Evolutionary conservation across 2,797 vertebrate genomes (phyloP).

Genomic region (Schizopygopsis malacanthus): DNA sequence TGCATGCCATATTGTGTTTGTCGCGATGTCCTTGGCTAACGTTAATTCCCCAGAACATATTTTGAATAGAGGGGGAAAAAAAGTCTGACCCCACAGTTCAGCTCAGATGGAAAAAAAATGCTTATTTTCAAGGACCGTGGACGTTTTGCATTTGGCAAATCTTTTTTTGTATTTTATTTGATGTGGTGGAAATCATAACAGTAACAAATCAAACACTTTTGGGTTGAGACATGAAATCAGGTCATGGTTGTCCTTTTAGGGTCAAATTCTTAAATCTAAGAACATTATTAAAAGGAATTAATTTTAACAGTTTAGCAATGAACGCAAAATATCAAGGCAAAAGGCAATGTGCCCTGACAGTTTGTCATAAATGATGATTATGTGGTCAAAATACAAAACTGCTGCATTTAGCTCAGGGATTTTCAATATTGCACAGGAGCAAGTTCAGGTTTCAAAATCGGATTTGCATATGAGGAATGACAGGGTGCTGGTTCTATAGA

Average conservation of each 20-base stretch:
- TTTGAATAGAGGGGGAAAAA: slow-evolving; percentile 47
- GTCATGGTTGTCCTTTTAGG: slow-evolving; percentile 4
- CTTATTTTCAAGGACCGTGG: background rate
- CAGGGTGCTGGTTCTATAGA: slow-evolving; percentile 80
- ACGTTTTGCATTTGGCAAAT: background rate
- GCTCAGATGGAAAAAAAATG: slow-evolving; percentile 15
- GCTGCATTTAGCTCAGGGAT: background rate
- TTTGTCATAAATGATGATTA: slow-evolving; percentile 7
- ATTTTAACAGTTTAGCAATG: background rate
- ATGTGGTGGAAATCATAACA: background rate
- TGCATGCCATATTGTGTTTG: slow-evolving; percentile 58
- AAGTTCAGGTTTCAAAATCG: slow-evolving; percentile 50
- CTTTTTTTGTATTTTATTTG: background rate
- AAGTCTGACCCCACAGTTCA: slow-evolving; percentile 42
- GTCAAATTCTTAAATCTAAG: background rate
- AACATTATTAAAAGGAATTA: background rate
- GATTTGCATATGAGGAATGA: slow-evolving; percentile 75
- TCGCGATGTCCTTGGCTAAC: slow-evolving; percentile 53
- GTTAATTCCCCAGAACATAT: slow-evolving; percentile 44
- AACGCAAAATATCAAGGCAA: background rate
- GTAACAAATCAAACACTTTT: background rate
- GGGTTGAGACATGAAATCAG: background rate
- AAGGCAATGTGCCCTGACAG: background rate
- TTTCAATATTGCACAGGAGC: slow-evolving; percentile 23
- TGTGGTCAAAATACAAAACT: slow-evolving; percentile 4